These are phyloP conservation scores for Heliconius eleuchia DNA, from an alignment of 1,140 invertebrate species.

Conservation along the genomic window DNA sequence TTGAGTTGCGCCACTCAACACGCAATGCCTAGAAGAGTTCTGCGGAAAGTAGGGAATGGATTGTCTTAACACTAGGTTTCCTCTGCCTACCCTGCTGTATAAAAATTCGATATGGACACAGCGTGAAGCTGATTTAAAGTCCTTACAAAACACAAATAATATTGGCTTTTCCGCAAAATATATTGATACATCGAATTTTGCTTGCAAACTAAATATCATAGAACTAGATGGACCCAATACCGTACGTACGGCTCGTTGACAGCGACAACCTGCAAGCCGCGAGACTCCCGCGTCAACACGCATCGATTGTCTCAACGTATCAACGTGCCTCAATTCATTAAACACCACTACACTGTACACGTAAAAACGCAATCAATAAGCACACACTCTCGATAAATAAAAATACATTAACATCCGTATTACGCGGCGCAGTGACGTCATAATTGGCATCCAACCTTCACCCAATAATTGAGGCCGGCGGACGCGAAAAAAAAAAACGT, in stretches of 20 bases:
- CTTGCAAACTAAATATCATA: not conserved
- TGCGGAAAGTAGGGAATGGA: too few relatives aligned
- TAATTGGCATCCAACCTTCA: conserved; percentile 65
- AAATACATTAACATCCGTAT: conserved; percentile 47
- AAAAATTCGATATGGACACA: too few relatives aligned
- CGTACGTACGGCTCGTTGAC: not conserved
- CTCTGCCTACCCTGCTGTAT: too few relatives aligned
- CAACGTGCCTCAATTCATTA: conserved; percentile 8
- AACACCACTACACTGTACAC: not conserved
- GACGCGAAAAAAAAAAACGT: conserved; percentile 60
- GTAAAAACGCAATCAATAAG: conserved; percentile 22
- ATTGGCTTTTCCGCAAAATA: not conserved
- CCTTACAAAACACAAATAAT: too few relatives aligned
- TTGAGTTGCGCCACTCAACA: too few relatives aligned
- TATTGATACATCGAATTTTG: not conserved
- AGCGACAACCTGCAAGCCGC: not conserved
- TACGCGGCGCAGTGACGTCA: conserved; percentile 54
- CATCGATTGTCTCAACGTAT: not conserved
- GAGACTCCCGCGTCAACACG: not conserved
- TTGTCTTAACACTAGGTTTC: too few relatives aligned
- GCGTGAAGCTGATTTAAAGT: too few relatives aligned
- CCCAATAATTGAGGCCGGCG: conserved; percentile 62
- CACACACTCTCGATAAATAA: conserved; percentile 44
- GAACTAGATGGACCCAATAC: not conserved
- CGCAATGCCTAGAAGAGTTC: too few relatives aligned